These are phyloP conservation scores for Myripristis jacobus DNA, from an alignment of 2,797 vertebrate genomes.

Conservation along the genomic window DNA sequence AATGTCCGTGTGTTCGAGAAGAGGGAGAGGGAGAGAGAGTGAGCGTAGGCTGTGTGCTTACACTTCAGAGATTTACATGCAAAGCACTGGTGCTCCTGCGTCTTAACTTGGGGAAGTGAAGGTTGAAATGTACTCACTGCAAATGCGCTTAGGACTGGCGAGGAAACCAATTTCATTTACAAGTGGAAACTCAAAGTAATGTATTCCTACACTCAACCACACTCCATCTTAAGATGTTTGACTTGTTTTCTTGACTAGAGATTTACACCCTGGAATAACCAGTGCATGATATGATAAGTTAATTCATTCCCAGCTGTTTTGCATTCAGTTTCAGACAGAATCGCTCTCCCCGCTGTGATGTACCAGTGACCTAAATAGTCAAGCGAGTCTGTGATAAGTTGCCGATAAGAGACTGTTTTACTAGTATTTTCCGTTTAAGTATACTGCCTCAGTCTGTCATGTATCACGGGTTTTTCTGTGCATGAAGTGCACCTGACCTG, in stretches of 20 bases:
- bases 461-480: background rate
- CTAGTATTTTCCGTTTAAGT: conserved; percentile 3
- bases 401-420: conserved; percentile 7
- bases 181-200: conserved; percentile 74
- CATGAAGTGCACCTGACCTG: conserved; percentile 23
- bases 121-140: conserved; percentile 80
- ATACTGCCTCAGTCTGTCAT: conserved; percentile 14
- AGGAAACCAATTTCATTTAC: conserved; percentile 81
- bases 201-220: conserved; percentile 66
- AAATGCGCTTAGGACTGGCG: conserved; percentile 78
- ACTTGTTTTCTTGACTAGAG: conserved; percentile 70
- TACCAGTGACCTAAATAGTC: conserved; percentile 23
- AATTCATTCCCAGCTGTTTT: conserved; percentile 50
- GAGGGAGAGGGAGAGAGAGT: conserved; percentile 61
- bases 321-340: conserved; percentile 44
- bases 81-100: conserved; percentile 72
- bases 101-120: conserved; percentile 80
- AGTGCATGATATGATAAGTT: conserved; percentile 50
- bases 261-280: conserved; percentile 59
- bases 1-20: background rate
- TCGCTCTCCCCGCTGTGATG: conserved; percentile 23
- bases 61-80: conserved; percentile 81
- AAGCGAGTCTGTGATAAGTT: conserved; percentile 25
- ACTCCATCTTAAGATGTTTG: conserved; percentile 68
- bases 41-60: conserved; percentile 78